Percentiles rank a stretch among this genome's conserved stretches.
These are phyloP conservation scores for Columba janthina DNA, from an alignment of 2,113 vertebrate genomes.

Conservation along the genomic window DNA sequence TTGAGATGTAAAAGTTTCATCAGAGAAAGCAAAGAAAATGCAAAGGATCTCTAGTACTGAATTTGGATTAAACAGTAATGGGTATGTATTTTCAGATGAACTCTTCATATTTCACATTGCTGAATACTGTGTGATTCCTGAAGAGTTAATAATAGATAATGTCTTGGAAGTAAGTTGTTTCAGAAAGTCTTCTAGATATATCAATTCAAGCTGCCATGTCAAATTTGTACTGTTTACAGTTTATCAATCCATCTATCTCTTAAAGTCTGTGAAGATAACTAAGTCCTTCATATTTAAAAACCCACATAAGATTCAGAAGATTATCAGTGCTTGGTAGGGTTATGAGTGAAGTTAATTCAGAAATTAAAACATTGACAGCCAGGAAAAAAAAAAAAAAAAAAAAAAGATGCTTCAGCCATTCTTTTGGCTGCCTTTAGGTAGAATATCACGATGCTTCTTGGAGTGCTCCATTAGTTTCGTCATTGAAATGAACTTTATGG, in stretches of 20 bases:
- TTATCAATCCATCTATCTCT: conserved; percentile 46
- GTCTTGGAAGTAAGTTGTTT: conserved; percentile 21
- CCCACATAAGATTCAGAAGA: conserved; percentile 12
- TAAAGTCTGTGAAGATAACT: conserved; percentile 48
- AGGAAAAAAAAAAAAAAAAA: background rate
- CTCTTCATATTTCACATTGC: background rate
- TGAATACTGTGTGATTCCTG: background rate
- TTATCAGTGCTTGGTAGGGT: background rate
- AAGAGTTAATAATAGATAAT: conserved; percentile 46
- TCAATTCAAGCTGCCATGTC: conserved; percentile 14
- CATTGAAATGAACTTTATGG: background rate
- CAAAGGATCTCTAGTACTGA: background rate
- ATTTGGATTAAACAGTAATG: background rate
- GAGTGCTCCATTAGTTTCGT: conserved; percentile 4
- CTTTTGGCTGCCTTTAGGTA: background rate
- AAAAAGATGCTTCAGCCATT: background rate
- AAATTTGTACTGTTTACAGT: conserved; percentile 18
- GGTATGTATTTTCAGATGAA: background rate
- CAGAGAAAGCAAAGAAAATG: background rate
- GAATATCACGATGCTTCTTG: background rate
- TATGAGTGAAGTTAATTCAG: conserved; percentile 5
- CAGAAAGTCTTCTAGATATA: conserved; percentile 12
- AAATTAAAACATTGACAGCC: background rate
- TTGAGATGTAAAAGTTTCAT: background rate
- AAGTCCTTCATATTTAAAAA: conserved; percentile 35